Conservation (phyloP, 2,888 invertebrate genomes). For the Dioctria linearis region DNA sequence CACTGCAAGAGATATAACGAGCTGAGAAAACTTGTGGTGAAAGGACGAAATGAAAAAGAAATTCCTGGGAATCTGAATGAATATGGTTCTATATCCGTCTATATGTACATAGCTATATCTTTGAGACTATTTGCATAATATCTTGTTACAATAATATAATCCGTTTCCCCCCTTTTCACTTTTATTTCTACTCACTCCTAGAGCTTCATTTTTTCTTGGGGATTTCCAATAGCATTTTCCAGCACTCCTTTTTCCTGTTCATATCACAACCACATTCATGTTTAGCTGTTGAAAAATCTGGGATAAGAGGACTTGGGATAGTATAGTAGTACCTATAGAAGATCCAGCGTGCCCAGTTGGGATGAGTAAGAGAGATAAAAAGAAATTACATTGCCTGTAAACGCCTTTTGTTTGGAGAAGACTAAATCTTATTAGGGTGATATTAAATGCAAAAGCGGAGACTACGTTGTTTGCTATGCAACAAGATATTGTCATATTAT, state of each 20-base stretch:
- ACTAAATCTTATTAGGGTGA: constrained; percentile 52
- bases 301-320: constrained; percentile 28
- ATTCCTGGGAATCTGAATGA: constrained; percentile 8
- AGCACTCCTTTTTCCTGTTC: constrained; percentile 42
- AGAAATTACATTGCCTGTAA: constrained; percentile 56
- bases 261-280: constrained; percentile 49
- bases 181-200: constrained; percentile 24
- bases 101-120: not conserved
- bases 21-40: constrained; percentile 28
- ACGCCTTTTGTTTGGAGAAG: constrained; percentile 55
- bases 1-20: not conserved
- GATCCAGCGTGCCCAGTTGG: constrained; percentile 18
- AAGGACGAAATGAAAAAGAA: constrained; percentile 28
- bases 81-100: constrained; percentile 1
- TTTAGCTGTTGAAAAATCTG: constrained; percentile 17
- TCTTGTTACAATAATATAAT: constrained; percentile 57
- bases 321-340: constrained; percentile 28
- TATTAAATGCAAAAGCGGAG: constrained; percentile 52
- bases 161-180: constrained; percentile 46
- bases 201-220: constrained; percentile 51
- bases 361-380: constrained; percentile 46
- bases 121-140: constrained; percentile 56
- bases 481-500: constrained; percentile 18
- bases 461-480: constrained; percentile 20
- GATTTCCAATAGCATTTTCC: constrained; percentile 22